Base-by-base conservation (phyloP, 2,888 invertebrate species). In the Eristalinus aeneus region DNA sequence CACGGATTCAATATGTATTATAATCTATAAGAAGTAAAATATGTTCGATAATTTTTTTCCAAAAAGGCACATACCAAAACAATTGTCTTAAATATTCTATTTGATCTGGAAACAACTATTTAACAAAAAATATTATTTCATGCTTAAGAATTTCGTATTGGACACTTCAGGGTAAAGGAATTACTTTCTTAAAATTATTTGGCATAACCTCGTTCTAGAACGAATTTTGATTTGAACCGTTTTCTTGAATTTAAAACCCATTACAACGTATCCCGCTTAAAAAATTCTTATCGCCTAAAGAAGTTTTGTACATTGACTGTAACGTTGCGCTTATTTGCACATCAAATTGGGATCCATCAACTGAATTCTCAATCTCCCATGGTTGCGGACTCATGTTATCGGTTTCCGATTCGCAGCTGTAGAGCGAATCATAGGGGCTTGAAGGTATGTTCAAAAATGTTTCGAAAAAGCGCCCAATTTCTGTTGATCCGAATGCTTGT, bases 401-500 rank as follows among this genome's bases (percentile, higher is more conserved):
- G 20, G 88, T 84, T 80, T 89, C 90, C 6, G 89, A 89, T 73
- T 89, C 89, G 67, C 88, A 88, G 39, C 34, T 80, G 23, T 76
- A 76, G 61, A 72, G 61, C 0, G 89, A 89, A 58, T 90, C 90
- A 3, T 90, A 89, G 0, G 91, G 88, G 75, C 90, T 90, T 73
- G 91, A 90, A 0, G 91, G 89, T 12, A 90, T 90, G 76, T 91
- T 90, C 46, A 91, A 86, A 88, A 96, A 96, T 69, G 95, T 95
- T 90, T 96, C 96, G 6, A 96, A 95, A 89, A 97, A 97, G 88
- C 96, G 95, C n/a, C 97, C 97, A 88, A 97, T 96, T 92, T 97
- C 97, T 27, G 97, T 97, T 32, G 96, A 96, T 31, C 97, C 97
- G 91, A 97, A 97, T 0, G 97, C 96, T 93, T 97, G 97, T 91